A percentile compares a stretch with the other conserved stretches of the same genome.
phyloP scores from a whole-genome alignment of 2,888 invertebrate species.

The Cylindroiulus punctatus region DNA sequence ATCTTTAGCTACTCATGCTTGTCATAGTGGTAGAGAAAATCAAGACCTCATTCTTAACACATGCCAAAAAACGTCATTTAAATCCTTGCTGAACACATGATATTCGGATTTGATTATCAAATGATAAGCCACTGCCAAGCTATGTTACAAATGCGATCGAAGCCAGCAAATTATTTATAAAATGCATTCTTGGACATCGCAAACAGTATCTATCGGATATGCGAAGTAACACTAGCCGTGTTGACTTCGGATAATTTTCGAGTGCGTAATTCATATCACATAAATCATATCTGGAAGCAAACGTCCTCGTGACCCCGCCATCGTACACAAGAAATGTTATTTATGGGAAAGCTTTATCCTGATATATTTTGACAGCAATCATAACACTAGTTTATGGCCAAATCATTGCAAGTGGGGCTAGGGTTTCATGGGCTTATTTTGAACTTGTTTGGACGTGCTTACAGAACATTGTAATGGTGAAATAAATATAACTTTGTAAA shows the following conservation, averaged over 20 bases:
- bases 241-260: slow-evolving; percentile 22
- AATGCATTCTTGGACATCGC: neutral
- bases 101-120: no score
- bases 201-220: neutral
- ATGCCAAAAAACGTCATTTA: no score
- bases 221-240: neutral
- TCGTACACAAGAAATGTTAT: neutral
- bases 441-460: neutral
- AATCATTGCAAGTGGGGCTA: no score
- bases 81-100: no score
- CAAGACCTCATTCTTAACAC: no score
- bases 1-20: no score
- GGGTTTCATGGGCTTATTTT: neutral
- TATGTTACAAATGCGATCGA: neutral
- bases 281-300: neutral
- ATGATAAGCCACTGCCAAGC: no score
- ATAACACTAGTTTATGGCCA: neutral
- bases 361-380: neutral
- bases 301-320: neutral
- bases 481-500: neutral
- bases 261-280: slow-evolving; percentile 20
- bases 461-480: neutral
- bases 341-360: neutral
- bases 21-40: no score
- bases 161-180: neutral